phyloP scores from a whole-genome alignment of 2,113 vertebrate genomes.

The Phrynosoma blainvillii region DNA sequence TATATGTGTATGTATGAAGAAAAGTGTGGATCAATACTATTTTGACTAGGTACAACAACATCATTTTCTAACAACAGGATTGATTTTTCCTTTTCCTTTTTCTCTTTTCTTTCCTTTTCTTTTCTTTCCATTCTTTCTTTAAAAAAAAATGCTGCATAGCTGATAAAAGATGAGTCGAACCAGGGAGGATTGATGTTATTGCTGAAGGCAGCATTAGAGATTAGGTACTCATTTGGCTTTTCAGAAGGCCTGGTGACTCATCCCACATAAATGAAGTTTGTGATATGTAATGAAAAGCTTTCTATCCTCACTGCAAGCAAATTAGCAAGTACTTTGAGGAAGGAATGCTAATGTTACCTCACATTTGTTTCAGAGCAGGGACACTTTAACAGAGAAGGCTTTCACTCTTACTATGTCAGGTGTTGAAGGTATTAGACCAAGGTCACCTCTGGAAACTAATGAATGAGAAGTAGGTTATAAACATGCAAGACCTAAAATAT shows the following conservation, averaged over 20 bases:
- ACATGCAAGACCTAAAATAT: conserved; percentile 75
- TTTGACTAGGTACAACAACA: conserved; percentile 73
- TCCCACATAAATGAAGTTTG: conserved; percentile 81
- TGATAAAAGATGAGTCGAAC: conserved; percentile 73
- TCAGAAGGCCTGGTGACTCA: conserved; percentile 76
- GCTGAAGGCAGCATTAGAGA: conserved; percentile 72
- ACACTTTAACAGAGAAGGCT: conserved; percentile 71
- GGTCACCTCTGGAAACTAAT: conserved; percentile 78
- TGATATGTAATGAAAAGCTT: conserved; percentile 82
- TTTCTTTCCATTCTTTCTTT: neutral
- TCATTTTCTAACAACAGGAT: conserved; percentile 69
- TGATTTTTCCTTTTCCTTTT: neutral
- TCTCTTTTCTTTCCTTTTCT: no score
- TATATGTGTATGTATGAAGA: conserved; percentile 18
- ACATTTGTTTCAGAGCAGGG: conserved; percentile 75
- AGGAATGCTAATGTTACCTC: conserved; percentile 79
- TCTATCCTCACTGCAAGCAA: conserved; percentile 77
- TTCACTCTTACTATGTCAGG: conserved; percentile 75
- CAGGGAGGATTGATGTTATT: conserved; percentile 72
- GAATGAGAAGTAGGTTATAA: conserved; percentile 78
- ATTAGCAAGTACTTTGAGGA: conserved; percentile 78
- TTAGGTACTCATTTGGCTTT: conserved; percentile 77
- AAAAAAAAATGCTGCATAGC: conserved; percentile 48
- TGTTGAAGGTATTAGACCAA: conserved; percentile 76
- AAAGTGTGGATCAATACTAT: conserved; percentile 68